Evolutionary conservation across 2,113 vertebrate species (phyloP).

Genomic region (Phocoena sinus): DNA sequence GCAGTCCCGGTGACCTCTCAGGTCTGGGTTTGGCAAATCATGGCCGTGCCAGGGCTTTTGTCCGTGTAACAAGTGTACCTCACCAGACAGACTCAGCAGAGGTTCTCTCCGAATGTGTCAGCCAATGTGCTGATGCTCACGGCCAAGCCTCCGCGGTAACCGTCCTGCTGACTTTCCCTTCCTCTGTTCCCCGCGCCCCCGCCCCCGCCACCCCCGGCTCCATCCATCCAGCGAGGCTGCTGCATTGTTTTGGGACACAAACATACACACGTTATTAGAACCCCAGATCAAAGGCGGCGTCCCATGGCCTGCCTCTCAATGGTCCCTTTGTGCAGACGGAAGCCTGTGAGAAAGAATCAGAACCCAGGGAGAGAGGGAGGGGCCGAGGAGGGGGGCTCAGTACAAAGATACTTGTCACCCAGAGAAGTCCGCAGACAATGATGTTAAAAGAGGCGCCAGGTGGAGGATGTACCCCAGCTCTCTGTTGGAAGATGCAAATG

Average conservation of each 20-base stretch:
- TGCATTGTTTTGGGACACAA: slow-evolving; percentile 90
- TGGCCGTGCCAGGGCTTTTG: accelerated
- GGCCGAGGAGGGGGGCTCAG: slow-evolving; percentile 60
- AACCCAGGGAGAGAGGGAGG: slow-evolving; percentile 60
- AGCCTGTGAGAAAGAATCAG: slow-evolving; percentile 80
- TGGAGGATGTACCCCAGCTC: slow-evolving; percentile 77
- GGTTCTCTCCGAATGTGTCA: not conserved
- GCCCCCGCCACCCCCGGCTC: not conserved
- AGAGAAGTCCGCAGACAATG: slow-evolving; percentile 78
- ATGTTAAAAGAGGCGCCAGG: slow-evolving; percentile 81
- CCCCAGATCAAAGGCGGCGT: slow-evolving; percentile 84
- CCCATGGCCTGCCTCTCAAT: slow-evolving; percentile 84
- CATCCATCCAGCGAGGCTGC: slow-evolving; percentile 73
- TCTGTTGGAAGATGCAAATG: slow-evolving; percentile 78
- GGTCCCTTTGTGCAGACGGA: slow-evolving; percentile 82
- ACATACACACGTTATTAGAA: slow-evolving; percentile 90
- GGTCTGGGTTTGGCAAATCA: not conserved
- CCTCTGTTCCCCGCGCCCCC: not conserved
- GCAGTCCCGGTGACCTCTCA: not conserved
- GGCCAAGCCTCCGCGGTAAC: slow-evolving; percentile 20
- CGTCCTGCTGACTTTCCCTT: slow-evolving; percentile 45
- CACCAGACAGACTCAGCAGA: not conserved
- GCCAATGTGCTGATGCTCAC: accelerated
- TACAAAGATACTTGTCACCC: slow-evolving; percentile 84
- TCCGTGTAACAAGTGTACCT: not conserved